phyloP scores from a whole-genome alignment of 2,888 invertebrate genomes.

The Kryphioiulus occultus region DNA sequence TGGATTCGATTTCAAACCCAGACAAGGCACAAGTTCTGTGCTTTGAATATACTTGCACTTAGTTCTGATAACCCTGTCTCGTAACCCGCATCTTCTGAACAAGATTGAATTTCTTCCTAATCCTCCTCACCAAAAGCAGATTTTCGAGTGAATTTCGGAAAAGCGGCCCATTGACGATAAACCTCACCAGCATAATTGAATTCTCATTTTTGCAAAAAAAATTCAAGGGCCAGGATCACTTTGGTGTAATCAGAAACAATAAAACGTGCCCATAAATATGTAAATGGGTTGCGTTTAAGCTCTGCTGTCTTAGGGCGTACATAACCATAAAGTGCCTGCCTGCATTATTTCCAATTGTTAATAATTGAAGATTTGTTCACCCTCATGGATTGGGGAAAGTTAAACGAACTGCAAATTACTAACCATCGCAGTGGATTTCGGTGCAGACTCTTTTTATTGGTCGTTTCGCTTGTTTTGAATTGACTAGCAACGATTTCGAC shows the following conservation, averaged over 20 bases:
- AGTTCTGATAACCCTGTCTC: too few relatives aligned
- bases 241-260: neutral
- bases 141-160: neutral
- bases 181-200: neutral
- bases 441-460: neutral
- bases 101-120: neutral
- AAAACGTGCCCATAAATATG: neutral
- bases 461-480: neutral
- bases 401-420: too few relatives aligned
- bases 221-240: neutral
- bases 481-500: neutral
- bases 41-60: neutral
- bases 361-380: neutral
- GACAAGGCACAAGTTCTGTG: neutral
- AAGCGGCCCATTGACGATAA: neutral
- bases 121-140: neutral
- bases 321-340: neutral
- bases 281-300: neutral
- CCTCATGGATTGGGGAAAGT: neutral
- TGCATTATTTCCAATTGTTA: neutral
- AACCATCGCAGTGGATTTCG: neutral
- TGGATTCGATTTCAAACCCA: neutral
- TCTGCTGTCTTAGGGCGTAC: neutral
- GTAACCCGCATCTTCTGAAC: neutral
- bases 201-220: neutral